Evolutionary conservation across 2,888 invertebrate genomes (phyloP), one percentile per base, ranked within the genome.

Genomic region (Trimorus sp.): DNA sequence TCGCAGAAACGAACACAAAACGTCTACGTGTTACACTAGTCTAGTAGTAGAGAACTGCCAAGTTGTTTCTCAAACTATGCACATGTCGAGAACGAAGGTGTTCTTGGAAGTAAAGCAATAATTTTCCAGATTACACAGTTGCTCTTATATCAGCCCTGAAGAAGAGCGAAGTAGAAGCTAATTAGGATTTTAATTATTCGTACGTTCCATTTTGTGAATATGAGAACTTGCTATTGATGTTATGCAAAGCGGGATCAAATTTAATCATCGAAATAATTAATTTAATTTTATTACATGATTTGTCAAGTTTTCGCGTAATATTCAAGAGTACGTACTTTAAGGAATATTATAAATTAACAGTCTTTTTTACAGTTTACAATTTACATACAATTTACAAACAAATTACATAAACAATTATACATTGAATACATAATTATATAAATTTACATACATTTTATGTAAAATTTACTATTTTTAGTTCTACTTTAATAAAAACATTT

Each of bases 61-160:
- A 78, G 70, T 78, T 71, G 77, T 71, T 78, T 78, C 77, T 78
- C 77, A 70, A 78, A 78, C 77, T 78, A 71, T 78, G 77, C 77
- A 78, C 77, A 78, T 78, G 77, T 71, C 77, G 77, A 71, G 77
- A 71, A 78, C 70, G 77, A 71, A 78, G 77, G 70, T 77, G 77
- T 78, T 78, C 78, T 78, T 78, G 71, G 79, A 79, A 78, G 71
- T 78, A 66, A 78, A 66, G 78, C 66, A 78, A 78, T 78, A 78
- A 78, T 71, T 78, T 78, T 60, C 65, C 60, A 73, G 73, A 79
- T 79, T 73, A 73, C 79, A 68, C 71, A 79, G 79, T 79, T 79
- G 79, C 62, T 79, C 79, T 79, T 73, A 71, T 66, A 71, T 71
- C 78, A 78, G 70, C 51, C 53, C 63, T 37, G 70, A 63, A 70